A percentile compares a stretch with the other conserved stretches of the same genome.
phyloP scores from a whole-genome alignment of 2,888 invertebrate species.

The Ochropleura plecta region DNA sequence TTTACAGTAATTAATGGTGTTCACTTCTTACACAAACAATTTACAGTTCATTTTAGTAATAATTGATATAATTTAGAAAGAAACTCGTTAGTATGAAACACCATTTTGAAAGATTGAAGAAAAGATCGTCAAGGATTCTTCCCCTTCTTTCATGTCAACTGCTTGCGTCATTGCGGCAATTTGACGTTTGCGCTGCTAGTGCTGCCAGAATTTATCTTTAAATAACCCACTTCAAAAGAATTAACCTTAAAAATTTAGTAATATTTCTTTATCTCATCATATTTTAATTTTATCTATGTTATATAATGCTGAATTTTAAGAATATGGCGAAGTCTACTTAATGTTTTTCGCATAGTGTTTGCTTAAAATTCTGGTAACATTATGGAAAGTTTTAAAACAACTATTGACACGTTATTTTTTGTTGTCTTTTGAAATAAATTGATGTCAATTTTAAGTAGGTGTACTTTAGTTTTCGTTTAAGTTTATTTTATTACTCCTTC shows the following conservation, averaged over 20 bases:
- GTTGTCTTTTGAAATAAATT: background rate
- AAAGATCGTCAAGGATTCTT: slow-evolving; percentile 86
- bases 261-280: no score
- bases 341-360: background rate
- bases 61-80: slow-evolving; percentile 82
- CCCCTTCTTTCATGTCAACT: slow-evolving; percentile 77
- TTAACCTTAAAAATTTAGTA: background rate
- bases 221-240: background rate
- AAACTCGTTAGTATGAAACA: slow-evolving; percentile 87
- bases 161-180: slow-evolving; percentile 86
- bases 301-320: no score
- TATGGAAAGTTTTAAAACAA: background rate
- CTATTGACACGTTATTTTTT: background rate
- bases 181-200: slow-evolving; percentile 73
- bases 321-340: background rate
- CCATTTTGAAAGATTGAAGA: slow-evolving; percentile 89
- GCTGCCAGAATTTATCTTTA: slow-evolving; percentile 49
- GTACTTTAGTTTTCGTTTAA: background rate
- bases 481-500: background rate
- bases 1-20: slow-evolving; percentile 64
- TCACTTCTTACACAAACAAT: slow-evolving; percentile 71
- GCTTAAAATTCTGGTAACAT: no score
- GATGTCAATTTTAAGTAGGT: background rate
- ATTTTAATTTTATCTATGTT: background rate
- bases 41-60: slow-evolving; percentile 81